Evolutionary conservation across 2,888 invertebrate genomes (phyloP), one percentile per base, ranked within the genome.

Genomic region (Ellobium chinense): DNA sequence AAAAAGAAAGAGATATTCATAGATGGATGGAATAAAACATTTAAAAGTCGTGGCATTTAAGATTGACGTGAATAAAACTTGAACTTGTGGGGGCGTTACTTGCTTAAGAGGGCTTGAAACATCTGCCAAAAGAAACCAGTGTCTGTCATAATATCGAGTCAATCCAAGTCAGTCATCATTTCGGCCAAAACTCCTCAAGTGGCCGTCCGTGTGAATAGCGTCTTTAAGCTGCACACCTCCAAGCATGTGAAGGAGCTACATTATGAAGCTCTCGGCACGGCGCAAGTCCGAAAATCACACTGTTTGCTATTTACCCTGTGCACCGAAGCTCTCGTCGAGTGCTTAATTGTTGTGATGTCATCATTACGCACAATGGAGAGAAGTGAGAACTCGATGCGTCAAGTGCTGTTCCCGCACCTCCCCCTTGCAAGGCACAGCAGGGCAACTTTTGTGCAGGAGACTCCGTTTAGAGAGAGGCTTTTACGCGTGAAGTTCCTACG

Each of bases 271-370:
- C 27, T 12, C n/a, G 54, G 18, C 46, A 31, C 54, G 31, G 54
- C 31, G 29, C 27, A 0, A 29, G 14, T 3, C 31, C 14, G n/a
- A 18, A 31, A 14, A 29, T 69, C 39, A 69, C 69, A 69, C 69
- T 21, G 54, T 54, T 31, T 1, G 27, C 54, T 56, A 56, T 69
- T 69, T 46, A 69, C 54, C 69, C 36, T 37, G 18, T 18, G 56
- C 69, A 31, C 2, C 39, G 3, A 54, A 21, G 29, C 21, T 3
- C 31, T 24, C 36, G 54, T 54, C 69, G 54, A 69, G 69, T 54
- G 21, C 18, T 2, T 69, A 54, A 69, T 69, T 69, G 54, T 21
- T 54, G 39, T 68, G 69, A 69, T 69, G 69, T 69, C 69, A 69
- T 29, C 9, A 21, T 9, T 7, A 18, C 31, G 29, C 31, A 69